Percentiles rank a stretch among this genome's conserved stretches.
Evolutionary conservation across 1,140 invertebrate genomes (phyloP).

Genomic region (Euschistus heros): DNA sequence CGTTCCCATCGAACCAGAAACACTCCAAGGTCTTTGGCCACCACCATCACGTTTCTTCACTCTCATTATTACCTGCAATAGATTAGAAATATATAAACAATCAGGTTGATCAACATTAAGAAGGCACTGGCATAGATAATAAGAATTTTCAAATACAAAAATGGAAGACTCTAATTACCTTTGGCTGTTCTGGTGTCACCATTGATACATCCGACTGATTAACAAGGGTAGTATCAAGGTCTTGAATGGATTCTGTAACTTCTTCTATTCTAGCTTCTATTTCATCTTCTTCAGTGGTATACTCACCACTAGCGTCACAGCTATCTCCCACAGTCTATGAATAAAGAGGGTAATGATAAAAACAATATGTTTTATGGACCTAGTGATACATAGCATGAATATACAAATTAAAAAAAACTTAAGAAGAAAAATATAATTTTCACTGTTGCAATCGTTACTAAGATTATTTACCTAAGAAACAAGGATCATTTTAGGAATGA

Average conservation of each 20-base stretch:
- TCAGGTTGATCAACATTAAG: no score
- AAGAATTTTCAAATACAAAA: no score
- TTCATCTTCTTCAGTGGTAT: constrained; percentile 62
- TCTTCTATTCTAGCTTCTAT: constrained; percentile 46
- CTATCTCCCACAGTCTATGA: constrained; percentile 39
- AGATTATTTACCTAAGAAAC: no score
- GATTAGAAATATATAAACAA: neutral
- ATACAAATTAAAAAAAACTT: no score
- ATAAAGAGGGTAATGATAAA: neutral
- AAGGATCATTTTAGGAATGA: no score
- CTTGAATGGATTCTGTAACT: constrained; percentile 36
- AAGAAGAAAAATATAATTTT: no score
- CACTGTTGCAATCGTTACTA: no score
- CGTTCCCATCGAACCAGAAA: constrained; percentile 63
- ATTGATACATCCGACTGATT: constrained; percentile 1
- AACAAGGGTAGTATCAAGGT: constrained; percentile 32
- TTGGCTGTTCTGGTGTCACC: constrained; percentile 23
- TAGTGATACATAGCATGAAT: no score
- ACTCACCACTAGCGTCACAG: constrained; percentile 84
- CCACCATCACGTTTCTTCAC: constrained; percentile 38
- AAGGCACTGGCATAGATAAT: no score
- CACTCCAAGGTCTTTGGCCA: constrained; percentile 61
- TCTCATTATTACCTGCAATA: constrained; percentile 38
- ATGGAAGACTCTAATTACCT: constrained; percentile 15
- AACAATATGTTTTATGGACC: neutral